A percentile compares a stretch with the other conserved stretches of the same genome.
phyloP scores from a whole-genome alignment of 1,140 invertebrate genomes.

The Eurosta solidaginis region DNA sequence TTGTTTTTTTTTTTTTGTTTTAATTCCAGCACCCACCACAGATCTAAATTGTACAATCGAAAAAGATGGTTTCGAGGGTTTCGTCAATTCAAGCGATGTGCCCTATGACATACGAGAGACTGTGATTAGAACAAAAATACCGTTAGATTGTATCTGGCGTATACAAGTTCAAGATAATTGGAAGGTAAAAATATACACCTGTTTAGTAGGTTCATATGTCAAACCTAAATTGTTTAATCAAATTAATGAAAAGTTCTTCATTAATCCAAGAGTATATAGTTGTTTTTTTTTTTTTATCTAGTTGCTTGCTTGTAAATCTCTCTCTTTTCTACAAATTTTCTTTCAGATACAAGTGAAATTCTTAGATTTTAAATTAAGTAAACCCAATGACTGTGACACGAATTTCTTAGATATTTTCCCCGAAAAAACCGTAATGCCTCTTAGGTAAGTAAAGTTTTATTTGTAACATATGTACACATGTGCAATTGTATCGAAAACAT shows the following conservation, averaged over 20 bases:
- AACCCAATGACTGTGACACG: slow-evolving; percentile 81
- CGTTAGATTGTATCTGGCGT: slow-evolving; percentile 82
- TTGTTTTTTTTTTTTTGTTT: not conserved
- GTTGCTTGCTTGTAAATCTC: not conserved
- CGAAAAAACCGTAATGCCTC: slow-evolving; percentile 68
- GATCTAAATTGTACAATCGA: slow-evolving; percentile 57
- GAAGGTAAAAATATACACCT: slow-evolving; percentile 64
- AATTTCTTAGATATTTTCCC: slow-evolving; percentile 82
- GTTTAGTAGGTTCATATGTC: not conserved
- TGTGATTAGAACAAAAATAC: slow-evolving; percentile 53
- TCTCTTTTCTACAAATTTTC: not conserved
- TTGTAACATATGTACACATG: too few species aligned
- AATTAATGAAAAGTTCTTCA: too few species aligned
- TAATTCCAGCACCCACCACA: slow-evolving; percentile 44
- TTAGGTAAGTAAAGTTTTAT: slow-evolving; percentile 58
- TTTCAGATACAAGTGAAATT: slow-evolving; percentile 76
- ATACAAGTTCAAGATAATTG: slow-evolving; percentile 70
- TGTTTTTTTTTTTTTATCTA: too few species aligned
- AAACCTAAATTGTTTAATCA: not conserved
- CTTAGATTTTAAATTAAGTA: slow-evolving; percentile 68
- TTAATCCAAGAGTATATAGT: too few species aligned
- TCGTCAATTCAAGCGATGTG: slow-evolving; percentile 52
- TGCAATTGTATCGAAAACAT: too few species aligned
- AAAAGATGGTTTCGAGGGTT: slow-evolving; percentile 50
- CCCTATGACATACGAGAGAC: slow-evolving; percentile 48